Conservation (phyloP, 2,113 vertebrate species). For the Emydocephalus ijimae region DNA sequence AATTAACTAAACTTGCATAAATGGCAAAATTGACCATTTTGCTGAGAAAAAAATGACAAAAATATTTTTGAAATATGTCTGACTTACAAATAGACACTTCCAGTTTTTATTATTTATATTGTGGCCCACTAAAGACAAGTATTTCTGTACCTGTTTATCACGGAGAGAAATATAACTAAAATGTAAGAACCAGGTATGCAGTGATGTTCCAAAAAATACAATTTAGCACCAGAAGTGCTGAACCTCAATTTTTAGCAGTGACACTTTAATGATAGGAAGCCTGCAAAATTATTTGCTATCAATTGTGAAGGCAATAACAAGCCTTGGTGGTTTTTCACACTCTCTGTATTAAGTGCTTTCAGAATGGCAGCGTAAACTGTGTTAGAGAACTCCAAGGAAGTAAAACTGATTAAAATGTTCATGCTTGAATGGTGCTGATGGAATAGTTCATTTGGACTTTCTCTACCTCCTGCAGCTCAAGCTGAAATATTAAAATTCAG, state of each 20-base stretch:
- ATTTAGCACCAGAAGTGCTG: constrained; percentile 78
- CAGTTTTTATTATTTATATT: neutral
- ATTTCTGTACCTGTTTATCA: constrained; percentile 55
- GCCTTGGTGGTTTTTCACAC: constrained; percentile 85
- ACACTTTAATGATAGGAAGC: constrained; percentile 86
- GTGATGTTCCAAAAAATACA: constrained; percentile 67
- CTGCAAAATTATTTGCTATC: constrained; percentile 85
- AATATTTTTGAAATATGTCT: neutral
- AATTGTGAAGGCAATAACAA: constrained; percentile 86
- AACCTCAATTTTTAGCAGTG: constrained; percentile 81
- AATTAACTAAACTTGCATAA: neutral
- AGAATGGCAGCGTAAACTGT: constrained; percentile 85
- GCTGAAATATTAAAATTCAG: constrained; percentile 90
- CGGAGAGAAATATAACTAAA: constrained; percentile 52
- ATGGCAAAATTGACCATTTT: neutral
- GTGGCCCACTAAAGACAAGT: constrained; percentile 6
- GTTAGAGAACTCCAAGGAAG: constrained; percentile 85
- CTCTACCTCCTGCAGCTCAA: constrained; percentile 83
- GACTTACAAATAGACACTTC: neutral
- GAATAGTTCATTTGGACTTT: constrained; percentile 87
- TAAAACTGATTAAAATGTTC: constrained; percentile 90
- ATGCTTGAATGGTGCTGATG: constrained; percentile 84
- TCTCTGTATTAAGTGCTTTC: constrained; percentile 86
- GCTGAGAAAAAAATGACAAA: neutral
- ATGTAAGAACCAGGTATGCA: constrained; percentile 68